These are phyloP conservation scores for Elysia crispata DNA, from an alignment of 2,888 invertebrate genomes.

Conservation along the genomic window DNA sequence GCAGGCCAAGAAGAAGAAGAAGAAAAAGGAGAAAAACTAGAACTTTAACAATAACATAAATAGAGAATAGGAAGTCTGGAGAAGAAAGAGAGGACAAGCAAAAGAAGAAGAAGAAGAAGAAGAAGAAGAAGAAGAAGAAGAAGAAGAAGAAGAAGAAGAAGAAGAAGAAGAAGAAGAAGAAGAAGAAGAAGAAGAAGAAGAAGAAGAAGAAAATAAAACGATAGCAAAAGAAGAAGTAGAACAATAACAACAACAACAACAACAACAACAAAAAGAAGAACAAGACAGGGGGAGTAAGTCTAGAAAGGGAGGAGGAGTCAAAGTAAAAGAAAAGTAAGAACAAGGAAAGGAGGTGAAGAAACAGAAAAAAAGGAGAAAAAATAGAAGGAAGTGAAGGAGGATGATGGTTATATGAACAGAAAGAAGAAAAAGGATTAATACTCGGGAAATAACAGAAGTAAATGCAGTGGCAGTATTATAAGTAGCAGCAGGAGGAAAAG, in stretches of 20 bases:
- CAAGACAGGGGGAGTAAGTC: too few species aligned
- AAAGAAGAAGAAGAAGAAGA: background rate
- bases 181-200: background rate
- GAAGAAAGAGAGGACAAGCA: background rate
- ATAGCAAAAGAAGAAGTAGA: too few species aligned
- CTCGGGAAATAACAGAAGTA: too few species aligned
- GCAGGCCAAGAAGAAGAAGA: background rate
- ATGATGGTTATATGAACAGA: too few species aligned
- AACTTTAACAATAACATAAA: background rate
- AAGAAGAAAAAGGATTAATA: too few species aligned
- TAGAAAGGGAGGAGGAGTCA: background rate
- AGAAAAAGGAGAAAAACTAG: background rate
- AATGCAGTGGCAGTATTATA: background rate
- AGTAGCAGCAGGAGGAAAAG: conserved; percentile 7
- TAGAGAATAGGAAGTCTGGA: background rate
- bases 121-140: conserved; percentile 4
- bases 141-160: background rate
- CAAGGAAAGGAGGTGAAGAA: background rate
- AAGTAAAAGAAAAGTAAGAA: background rate
- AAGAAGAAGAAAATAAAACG: background rate
- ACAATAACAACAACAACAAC: too few species aligned
- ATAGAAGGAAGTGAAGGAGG: too few species aligned
- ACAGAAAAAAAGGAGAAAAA: background rate
- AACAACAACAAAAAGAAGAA: too few species aligned
- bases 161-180: conserved; percentile 3